Evolutionary conservation across 2,797 vertebrate genomes (phyloP).

Genomic region (Epinephelus awoara): DNA sequence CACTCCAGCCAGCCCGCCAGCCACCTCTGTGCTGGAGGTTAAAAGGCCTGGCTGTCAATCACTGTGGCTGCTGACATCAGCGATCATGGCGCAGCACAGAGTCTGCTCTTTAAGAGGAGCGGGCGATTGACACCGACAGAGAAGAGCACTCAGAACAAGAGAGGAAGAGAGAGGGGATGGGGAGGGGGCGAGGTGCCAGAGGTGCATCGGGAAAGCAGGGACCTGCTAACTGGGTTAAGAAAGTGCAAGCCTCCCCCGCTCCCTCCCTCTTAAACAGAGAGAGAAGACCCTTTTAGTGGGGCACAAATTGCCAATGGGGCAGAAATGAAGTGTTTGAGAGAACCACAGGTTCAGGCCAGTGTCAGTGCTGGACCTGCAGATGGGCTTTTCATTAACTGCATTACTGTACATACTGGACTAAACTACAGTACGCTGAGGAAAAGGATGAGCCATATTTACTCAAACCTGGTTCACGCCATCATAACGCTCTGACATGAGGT

Average conservation of each 20-base stretch:
- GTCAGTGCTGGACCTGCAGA: conserved; percentile 71
- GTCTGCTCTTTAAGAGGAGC: conserved; percentile 76
- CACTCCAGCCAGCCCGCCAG: conserved; percentile 34
- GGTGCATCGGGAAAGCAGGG: conserved; percentile 73
- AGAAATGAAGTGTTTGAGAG: conserved; percentile 78
- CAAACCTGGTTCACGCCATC: not conserved
- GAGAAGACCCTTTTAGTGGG: conserved; percentile 78
- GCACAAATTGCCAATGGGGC: conserved; percentile 81
- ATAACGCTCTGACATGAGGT: conserved; percentile 1
- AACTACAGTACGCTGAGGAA: conserved; percentile 27
- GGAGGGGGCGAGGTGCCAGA: conserved; percentile 46
- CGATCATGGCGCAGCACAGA: conserved; percentile 69
- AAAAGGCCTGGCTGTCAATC: conserved; percentile 85
- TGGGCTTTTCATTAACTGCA: conserved; percentile 80
- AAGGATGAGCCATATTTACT: conserved; percentile 30
- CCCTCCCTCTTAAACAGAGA: conserved; percentile 16
- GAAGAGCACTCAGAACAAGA: conserved; percentile 77
- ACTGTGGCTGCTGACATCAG: conserved; percentile 85
- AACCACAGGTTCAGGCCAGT: conserved; percentile 66
- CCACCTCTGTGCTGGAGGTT: conserved; percentile 74
- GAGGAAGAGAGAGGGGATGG: conserved; percentile 40
- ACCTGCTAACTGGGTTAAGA: conserved; percentile 84
- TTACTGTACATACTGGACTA: conserved; percentile 47
- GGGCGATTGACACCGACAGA: conserved; percentile 77
- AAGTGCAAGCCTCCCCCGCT: conserved; percentile 63